phyloP scores from a whole-genome alignment of 2,797 vertebrate species.

The Cynodonichthys magdalenae region DNA sequence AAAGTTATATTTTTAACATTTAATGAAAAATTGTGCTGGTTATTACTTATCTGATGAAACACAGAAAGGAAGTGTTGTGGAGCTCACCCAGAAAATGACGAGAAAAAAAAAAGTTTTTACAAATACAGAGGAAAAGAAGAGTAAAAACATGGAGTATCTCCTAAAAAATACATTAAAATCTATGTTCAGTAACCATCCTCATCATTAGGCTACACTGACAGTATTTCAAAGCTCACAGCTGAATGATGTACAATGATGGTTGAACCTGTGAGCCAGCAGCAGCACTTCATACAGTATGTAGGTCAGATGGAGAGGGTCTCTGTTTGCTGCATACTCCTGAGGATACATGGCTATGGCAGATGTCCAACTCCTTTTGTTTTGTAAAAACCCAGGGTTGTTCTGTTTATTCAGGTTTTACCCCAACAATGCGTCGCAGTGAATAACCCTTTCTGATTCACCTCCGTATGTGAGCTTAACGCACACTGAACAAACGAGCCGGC shows the following conservation, averaged over 20 bases:
- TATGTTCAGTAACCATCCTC: background rate
- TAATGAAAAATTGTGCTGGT: too few relatives aligned
- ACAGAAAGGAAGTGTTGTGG: too few relatives aligned
- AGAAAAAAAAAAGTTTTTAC: background rate
- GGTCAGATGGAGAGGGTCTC: slow-evolving; percentile 52
- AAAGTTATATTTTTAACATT: too few relatives aligned
- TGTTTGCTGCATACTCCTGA: slow-evolving; percentile 43
- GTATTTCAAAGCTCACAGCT: slow-evolving; percentile 7
- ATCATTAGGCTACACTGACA: background rate
- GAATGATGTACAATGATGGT: slow-evolving; percentile 17
- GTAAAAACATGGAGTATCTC: background rate
- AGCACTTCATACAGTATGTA: slow-evolving; percentile 56
- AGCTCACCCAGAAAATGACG: too few relatives aligned
- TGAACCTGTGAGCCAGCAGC: slow-evolving; percentile 30
- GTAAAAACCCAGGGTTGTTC: slow-evolving; percentile 17
- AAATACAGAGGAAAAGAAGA: slow-evolving; percentile 6
- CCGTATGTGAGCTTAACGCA: slow-evolving; percentile 4
- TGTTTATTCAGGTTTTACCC: slow-evolving; percentile 18
- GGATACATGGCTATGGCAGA: slow-evolving; percentile 51
- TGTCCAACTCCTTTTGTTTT: slow-evolving; percentile 56
- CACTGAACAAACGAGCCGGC: background rate
- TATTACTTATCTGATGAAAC: too few relatives aligned
- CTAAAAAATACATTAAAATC: background rate
- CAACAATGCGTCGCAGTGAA: slow-evolving; percentile 9
- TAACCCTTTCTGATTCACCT: slow-evolving; percentile 13